Percentiles rank a stretch among this genome's conserved stretches.
Evolutionary conservation across 1,140 invertebrate genomes (phyloP).

Genomic region (Drosophila repletoides): DNA sequence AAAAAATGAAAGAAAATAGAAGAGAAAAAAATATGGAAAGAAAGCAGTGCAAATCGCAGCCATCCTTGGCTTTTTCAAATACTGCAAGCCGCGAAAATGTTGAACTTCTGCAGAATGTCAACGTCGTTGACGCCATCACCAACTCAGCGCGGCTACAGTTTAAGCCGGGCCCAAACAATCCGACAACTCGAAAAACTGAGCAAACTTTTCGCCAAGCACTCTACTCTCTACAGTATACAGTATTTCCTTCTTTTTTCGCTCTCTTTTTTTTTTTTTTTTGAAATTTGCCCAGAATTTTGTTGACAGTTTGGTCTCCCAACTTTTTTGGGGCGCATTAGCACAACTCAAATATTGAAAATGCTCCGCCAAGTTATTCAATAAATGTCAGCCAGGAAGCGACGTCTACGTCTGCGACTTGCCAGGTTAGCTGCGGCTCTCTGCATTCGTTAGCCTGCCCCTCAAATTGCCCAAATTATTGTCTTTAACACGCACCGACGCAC

Average conservation of each 20-base stretch:
- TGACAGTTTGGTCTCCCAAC: slow-evolving; percentile 67
- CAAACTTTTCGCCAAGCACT: slow-evolving; percentile 51
- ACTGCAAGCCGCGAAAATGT: slow-evolving; percentile 67
- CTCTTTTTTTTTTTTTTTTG: slow-evolving; percentile 27
- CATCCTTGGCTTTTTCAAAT: slow-evolving; percentile 45
- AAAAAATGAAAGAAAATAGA: background rate
- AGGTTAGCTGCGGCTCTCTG: slow-evolving; percentile 47
- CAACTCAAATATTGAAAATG: slow-evolving; percentile 73
- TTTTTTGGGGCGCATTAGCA: slow-evolving; percentile 62
- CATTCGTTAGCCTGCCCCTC: slow-evolving; percentile 13
- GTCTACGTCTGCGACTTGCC: slow-evolving; percentile 42
- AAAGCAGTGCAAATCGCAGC: slow-evolving; percentile 7
- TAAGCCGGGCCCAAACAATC: slow-evolving; percentile 29
- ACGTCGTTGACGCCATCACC: slow-evolving; percentile 43
- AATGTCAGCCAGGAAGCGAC: slow-evolving; percentile 51
- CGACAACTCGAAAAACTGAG: slow-evolving; percentile 58
- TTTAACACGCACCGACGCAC: slow-evolving; percentile 51
- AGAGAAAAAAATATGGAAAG: background rate
- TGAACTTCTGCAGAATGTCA: slow-evolving; percentile 69
- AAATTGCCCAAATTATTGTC: slow-evolving; percentile 68
- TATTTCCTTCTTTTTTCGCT: slow-evolving; percentile 24
- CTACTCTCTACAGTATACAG: slow-evolving; percentile 6
- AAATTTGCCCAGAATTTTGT: slow-evolving; percentile 58
- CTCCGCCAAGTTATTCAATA: slow-evolving; percentile 74
- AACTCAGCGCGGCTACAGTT: slow-evolving; percentile 34